Conservation (phyloP, 2,888 invertebrate species). For the Cephalotes varians region DNA sequence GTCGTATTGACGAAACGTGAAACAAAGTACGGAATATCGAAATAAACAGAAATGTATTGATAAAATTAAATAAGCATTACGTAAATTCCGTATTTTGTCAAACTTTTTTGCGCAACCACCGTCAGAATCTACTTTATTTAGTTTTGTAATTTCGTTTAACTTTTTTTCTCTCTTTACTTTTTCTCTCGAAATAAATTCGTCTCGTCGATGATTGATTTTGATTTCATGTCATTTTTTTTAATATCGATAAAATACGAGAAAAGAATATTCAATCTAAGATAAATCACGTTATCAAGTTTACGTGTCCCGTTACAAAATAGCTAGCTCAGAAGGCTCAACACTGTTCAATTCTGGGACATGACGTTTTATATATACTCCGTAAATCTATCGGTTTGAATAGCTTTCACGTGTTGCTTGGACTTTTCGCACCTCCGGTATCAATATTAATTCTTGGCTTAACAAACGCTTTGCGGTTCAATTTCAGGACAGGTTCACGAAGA, state of each 20-base stretch:
- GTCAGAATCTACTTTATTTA: background rate
- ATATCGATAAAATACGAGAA: background rate
- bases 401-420: background rate
- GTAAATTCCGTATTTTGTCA: background rate
- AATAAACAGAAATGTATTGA: background rate
- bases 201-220: background rate
- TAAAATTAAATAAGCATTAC: background rate
- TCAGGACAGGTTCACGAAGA: constrained; percentile 15
- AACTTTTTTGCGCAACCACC: background rate
- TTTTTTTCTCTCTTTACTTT: background rate
- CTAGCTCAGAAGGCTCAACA: background rate
- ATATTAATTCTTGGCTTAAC: constrained; percentile 43
- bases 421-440: background rate
- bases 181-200: background rate
- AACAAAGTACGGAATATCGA: background rate
- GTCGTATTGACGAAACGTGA: background rate
- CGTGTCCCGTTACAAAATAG: background rate
- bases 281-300: constrained; percentile 40
- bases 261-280: constrained; percentile 23
- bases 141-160: background rate
- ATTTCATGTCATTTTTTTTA: background rate
- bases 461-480: constrained; percentile 6
- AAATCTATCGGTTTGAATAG: constrained; percentile 1
- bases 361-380: constrained; percentile 5
- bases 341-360: background rate